A percentile compares a stretch with the other conserved stretches of the same genome.
Conservation (phyloP, 2,888 invertebrate genomes). For the Pteria penguin region DNA sequence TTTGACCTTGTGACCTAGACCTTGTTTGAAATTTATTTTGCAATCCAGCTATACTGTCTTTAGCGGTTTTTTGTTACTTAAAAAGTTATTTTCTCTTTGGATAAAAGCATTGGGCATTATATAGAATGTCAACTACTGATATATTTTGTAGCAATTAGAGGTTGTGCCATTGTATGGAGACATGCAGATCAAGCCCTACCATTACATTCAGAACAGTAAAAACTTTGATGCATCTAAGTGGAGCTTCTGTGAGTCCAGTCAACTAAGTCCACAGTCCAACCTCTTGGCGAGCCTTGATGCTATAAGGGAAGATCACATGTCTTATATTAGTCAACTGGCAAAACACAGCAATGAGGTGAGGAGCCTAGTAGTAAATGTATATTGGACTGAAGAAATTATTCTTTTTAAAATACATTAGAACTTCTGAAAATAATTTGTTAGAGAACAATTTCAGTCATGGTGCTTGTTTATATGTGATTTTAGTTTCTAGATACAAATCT, state of each 20-base stretch:
- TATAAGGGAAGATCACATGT: slow-evolving; percentile 97
- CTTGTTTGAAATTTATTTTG: too few relatives aligned
- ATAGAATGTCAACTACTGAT: background rate
- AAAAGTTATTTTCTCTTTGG: background rate
- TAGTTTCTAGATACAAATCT: too few relatives aligned
- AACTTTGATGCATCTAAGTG: slow-evolving; percentile 77
- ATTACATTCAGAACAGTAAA: slow-evolving; percentile 90
- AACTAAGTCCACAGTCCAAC: slow-evolving; percentile 90
- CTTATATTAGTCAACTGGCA: slow-evolving; percentile 98
- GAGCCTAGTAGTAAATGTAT: too few relatives aligned
- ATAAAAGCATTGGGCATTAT: background rate
- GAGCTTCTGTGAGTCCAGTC: slow-evolving; percentile 83
- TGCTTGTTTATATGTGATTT: too few relatives aligned
- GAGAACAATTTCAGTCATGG: too few relatives aligned
- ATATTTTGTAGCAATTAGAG: slow-evolving; percentile 72
- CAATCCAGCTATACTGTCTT: too few relatives aligned
- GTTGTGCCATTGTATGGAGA: slow-evolving; percentile 90
- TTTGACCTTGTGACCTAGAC: too few relatives aligned
- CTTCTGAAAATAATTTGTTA: too few relatives aligned
- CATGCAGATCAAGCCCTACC: slow-evolving; percentile 99
- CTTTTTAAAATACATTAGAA: too few relatives aligned
- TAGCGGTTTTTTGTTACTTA: too few relatives aligned
- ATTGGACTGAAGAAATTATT: too few relatives aligned
- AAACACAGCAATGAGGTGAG: slow-evolving; percentile 88
- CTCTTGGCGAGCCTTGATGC: slow-evolving; percentile 93